Evolutionary conservation across 2,888 invertebrate species (phyloP).

Genomic region (Choreutis nemorana): DNA sequence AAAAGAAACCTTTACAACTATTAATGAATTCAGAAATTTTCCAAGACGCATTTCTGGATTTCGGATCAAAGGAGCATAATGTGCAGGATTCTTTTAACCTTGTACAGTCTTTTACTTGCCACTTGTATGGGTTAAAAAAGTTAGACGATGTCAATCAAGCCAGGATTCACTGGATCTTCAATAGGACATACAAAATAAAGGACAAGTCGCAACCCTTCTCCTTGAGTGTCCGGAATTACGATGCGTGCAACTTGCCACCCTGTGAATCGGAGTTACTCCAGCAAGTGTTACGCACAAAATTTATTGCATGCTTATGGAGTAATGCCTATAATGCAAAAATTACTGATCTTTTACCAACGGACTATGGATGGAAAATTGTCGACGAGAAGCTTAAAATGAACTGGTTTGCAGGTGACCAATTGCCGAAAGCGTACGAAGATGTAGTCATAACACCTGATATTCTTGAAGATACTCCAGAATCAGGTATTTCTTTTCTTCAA

Average conservation of each 20-base stretch:
- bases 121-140: conserved; percentile 17
- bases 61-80: conserved; percentile 4
- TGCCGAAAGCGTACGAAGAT: conserved; percentile 16
- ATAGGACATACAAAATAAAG: conserved; percentile 14
- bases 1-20: conserved; percentile 6
- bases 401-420: conserved; percentile 16
- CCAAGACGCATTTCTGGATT: conserved; percentile 6
- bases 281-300: conserved; percentile 13
- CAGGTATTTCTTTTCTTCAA: conserved; percentile 10
- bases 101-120: conserved; percentile 9
- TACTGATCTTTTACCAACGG: conserved; percentile 14
- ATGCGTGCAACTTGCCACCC: conserved; percentile 2
- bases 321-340: conserved; percentile 14
- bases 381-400: conserved; percentile 14
- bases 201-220: conserved; percentile 12
- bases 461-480: conserved; percentile 13
- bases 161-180: conserved; percentile 9
- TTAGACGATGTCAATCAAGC: conserved; percentile 14
- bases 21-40: conserved; percentile 9
- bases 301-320: conserved; percentile 15
- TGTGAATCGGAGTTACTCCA: conserved; percentile 11
- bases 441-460: conserved; percentile 17
- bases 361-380: conserved; percentile 14
- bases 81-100: conserved; percentile 6
- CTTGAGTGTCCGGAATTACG: conserved; percentile 1